phyloP scores from a whole-genome alignment of 2,797 vertebrate species.

The Phataginus tricuspis region DNA sequence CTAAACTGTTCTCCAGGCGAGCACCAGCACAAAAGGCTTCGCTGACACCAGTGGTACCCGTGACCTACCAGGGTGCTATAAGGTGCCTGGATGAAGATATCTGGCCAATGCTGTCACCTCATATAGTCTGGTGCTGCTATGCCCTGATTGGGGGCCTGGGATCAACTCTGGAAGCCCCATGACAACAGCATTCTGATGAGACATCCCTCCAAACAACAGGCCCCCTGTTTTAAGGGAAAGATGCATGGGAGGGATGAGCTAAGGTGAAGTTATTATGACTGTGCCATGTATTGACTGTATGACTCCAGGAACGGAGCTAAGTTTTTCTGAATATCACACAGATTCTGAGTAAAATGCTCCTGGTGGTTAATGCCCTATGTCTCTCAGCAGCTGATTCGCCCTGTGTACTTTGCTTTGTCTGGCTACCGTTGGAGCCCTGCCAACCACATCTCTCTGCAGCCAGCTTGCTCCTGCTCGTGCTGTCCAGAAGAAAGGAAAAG shows the following conservation, averaged over 20 bases:
- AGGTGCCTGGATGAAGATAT: not conserved
- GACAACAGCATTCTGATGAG: not conserved
- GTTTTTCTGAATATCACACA: slow-evolving; percentile 5
- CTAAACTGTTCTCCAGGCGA: not conserved
- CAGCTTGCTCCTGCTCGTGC: not conserved
- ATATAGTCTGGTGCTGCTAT: not conserved
- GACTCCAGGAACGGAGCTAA: not conserved
- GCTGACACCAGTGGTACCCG: not conserved
- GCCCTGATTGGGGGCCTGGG: not conserved
- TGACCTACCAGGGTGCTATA: not conserved
- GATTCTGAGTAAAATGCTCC: not conserved
- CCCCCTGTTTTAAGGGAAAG: not conserved
- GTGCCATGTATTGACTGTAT: not conserved
- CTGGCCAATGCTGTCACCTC: not conserved
- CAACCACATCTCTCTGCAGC: not conserved
- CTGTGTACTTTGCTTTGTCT: not conserved
- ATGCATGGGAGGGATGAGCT: too few relatives aligned
- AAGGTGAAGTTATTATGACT: not conserved
- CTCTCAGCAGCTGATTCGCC: not conserved
- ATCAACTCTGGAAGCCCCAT: not conserved
- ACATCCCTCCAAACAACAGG: not conserved
- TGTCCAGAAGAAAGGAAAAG: not conserved
- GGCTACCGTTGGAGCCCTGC: not conserved
- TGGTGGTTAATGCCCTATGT: not conserved
- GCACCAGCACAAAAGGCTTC: not conserved